Conservation (phyloP, 2,888 invertebrate genomes). For the Agrochola macilenta region DNA sequence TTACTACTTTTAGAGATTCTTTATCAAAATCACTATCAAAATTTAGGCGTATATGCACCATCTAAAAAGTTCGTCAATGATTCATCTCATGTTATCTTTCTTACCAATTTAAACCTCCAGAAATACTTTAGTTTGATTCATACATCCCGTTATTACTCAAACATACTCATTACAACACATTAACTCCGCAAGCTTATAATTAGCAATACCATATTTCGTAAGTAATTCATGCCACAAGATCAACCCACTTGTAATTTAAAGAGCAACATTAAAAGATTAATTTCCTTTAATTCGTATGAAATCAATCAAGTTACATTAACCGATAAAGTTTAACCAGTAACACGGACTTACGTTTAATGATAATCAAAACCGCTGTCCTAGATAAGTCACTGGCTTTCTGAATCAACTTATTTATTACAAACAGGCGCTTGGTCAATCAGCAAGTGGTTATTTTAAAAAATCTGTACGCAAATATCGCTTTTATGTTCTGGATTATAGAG, state of each 20-base stretch:
- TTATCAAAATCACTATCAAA: neutral
- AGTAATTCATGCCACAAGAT: constrained; percentile 62
- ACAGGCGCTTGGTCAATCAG: constrained; percentile 65
- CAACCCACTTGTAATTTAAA: constrained; percentile 65
- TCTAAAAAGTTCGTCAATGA: neutral
- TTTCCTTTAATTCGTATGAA: constrained; percentile 61
- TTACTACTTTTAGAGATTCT: too few species aligned
- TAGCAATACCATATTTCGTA: constrained; percentile 61
- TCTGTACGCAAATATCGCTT: constrained; percentile 18
- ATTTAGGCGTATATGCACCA: neutral
- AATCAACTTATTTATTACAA: constrained; percentile 66
- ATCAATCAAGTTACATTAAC: constrained; percentile 64
- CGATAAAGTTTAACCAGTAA: constrained; percentile 57
- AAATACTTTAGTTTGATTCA: constrained; percentile 8
- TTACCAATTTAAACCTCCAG: constrained; percentile 5
- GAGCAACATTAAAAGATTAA: constrained; percentile 61
- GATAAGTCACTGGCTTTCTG: constrained; percentile 63
- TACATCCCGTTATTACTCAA: constrained; percentile 37
- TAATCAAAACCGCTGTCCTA: constrained; percentile 69
- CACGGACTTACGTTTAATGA: constrained; percentile 63
- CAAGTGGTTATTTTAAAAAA: constrained; percentile 45
- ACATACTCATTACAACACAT: constrained; percentile 49
- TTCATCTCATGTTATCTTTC: neutral
- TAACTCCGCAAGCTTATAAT: constrained; percentile 59
- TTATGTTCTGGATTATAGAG: constrained; percentile 30